phyloP scores from a whole-genome alignment of 1,140 invertebrate species.

The Aphaenogaster floridana region DNA sequence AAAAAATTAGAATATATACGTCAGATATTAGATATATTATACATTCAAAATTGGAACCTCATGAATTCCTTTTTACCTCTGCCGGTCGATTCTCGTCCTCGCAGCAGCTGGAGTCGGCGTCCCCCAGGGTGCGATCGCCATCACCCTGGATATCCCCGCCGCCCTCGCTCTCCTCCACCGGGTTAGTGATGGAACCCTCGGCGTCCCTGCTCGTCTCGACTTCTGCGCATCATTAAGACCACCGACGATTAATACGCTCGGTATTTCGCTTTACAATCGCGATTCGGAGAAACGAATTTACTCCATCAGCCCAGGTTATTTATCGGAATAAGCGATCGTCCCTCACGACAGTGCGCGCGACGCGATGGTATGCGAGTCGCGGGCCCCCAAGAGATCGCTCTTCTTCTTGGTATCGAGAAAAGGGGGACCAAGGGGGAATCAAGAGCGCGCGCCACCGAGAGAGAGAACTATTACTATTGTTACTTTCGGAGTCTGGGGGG shows the following conservation, averaged over 20 bases:
- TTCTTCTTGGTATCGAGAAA: slow-evolving; percentile 34
- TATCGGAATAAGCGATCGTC: not conserved
- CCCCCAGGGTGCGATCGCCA: slow-evolving; percentile 81
- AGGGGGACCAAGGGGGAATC: not conserved
- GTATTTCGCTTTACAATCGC: not conserved
- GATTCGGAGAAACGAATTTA: slow-evolving; percentile 32
- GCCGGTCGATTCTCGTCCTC: slow-evolving; percentile 82
- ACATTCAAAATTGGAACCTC: not conserved
- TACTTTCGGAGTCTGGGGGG: not conserved
- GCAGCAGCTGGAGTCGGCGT: slow-evolving; percentile 82
- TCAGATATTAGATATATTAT: not conserved
- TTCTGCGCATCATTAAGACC: slow-evolving; percentile 77
- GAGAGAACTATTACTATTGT: slow-evolving; percentile 38
- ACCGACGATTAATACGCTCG: not conserved
- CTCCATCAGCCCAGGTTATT: not conserved
- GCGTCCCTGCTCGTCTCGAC: slow-evolving; percentile 86
- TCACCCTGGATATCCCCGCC: slow-evolving; percentile 79
- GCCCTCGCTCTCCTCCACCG: slow-evolving; percentile 86
- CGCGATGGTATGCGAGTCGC: slow-evolving; percentile 9
- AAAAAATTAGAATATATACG: too few relatives aligned
- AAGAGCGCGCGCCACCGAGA: not conserved
- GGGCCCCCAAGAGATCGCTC: not conserved
- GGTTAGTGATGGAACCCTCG: slow-evolving; percentile 87
- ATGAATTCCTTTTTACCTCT: slow-evolving; percentile 75
- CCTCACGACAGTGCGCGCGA: not conserved